These are phyloP conservation scores for Sarcoramphus papa DNA, from an alignment of 2,797 vertebrate genomes.

Conservation along the genomic window DNA sequence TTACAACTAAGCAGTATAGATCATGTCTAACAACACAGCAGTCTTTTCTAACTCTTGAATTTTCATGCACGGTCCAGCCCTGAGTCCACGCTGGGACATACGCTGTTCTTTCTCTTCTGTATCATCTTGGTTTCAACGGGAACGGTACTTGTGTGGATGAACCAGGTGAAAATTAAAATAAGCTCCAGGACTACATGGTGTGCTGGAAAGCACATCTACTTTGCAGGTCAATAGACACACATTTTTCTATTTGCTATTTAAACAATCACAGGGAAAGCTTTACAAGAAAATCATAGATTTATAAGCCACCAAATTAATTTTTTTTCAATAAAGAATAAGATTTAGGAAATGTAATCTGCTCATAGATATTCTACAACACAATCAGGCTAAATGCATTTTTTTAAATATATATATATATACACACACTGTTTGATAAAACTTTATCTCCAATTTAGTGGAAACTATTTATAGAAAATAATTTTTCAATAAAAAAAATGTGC, in stretches of 20 bases:
- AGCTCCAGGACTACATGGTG: neutral
- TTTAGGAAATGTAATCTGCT: neutral
- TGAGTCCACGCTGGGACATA: accelerated
- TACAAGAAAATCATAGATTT: neutral
- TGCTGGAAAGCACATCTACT: neutral
- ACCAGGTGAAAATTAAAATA: neutral
- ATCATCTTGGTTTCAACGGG: neutral
- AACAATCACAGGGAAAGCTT: neutral
- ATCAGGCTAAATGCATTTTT: neutral
- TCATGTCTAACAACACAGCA: neutral
- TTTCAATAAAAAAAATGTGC: neutral
- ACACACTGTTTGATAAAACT: neutral
- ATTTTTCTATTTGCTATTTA: neutral
- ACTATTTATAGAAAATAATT: neutral
- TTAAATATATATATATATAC: neutral
- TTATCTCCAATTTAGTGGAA: neutral
- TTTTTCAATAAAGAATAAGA: neutral
- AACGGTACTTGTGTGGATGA: neutral
- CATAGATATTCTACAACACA: neutral
- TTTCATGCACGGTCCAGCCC: neutral
- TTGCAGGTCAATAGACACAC: neutral
- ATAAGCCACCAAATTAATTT: neutral
- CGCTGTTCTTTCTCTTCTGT: neutral
- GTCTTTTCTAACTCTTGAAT: neutral
- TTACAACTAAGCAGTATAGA: neutral